Percentiles rank a stretch among this genome's conserved stretches.
These are phyloP conservation scores for Phorcus lineatus DNA, from an alignment of 2,888 invertebrate genomes.

Conservation along the genomic window DNA sequence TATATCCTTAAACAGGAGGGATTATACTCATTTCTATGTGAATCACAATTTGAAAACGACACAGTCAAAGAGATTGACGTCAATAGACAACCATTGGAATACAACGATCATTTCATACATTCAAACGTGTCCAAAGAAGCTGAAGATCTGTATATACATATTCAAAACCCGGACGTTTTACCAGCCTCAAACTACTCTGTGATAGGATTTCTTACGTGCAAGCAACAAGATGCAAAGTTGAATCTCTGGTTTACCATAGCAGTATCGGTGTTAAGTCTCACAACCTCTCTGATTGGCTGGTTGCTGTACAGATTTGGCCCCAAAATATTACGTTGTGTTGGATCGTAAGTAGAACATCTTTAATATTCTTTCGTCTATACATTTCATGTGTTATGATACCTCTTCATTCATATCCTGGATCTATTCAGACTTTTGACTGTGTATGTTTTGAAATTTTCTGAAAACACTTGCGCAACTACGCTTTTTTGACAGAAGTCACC, in stretches of 20 bases:
- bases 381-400: too few relatives aligned
- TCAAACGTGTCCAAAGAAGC: too few relatives aligned
- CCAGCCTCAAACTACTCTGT: background rate
- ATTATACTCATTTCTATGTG: background rate
- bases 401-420: too few relatives aligned
- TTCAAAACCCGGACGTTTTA: background rate
- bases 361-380: too few relatives aligned
- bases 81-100: background rate
- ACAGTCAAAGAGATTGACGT: too few relatives aligned
- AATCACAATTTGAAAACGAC: background rate
- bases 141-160: background rate
- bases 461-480: too few relatives aligned
- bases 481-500: too few relatives aligned
- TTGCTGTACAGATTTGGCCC: background rate
- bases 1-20: background rate
- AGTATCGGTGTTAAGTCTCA: background rate
- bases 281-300: background rate
- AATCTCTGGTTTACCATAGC: background rate
- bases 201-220: background rate
- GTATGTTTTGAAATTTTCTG: too few relatives aligned
- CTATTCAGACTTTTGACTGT: too few relatives aligned
- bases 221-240: background rate
- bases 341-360: background rate
- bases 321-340: background rate
- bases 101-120: background rate